These are phyloP conservation scores for Amiota communis DNA, from an alignment of 2,888 invertebrate genomes.

Conservation along the genomic window DNA sequence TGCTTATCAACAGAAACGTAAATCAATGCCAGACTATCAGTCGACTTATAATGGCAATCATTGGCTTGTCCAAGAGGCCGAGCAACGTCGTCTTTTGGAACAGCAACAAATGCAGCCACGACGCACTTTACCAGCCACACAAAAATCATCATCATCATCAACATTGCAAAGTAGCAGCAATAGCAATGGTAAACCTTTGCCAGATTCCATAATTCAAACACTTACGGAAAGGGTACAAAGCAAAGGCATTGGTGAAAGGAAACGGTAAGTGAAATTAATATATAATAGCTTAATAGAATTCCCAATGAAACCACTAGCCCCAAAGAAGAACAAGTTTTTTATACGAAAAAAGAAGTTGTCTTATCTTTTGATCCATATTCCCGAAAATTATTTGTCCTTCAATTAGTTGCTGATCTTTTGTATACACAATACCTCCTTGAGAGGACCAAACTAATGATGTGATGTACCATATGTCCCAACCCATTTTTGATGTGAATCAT, in stretches of 20 bases:
- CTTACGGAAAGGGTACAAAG: conserved; percentile 82
- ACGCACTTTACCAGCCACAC: conserved; percentile 42
- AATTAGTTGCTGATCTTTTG: no score
- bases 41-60: conserved; percentile 77
- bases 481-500: no score
- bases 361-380: no score
- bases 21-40: conserved; percentile 74
- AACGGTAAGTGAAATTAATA: conserved; percentile 70
- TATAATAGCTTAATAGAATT: no score
- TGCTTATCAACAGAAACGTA: conserved; percentile 82
- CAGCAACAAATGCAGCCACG: conserved; percentile 72
- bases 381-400: no score
- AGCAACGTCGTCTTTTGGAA: conserved; percentile 85
- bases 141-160: conserved; percentile 40
- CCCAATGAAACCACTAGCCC: no score
- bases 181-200: conserved; percentile 78
- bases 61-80: conserved; percentile 95
- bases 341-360: no score
- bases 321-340: no score
- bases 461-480: no score
- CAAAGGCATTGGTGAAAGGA: conserved; percentile 74
- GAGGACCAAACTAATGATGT: no score
- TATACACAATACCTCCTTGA: no score
- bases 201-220: conserved; percentile 81
- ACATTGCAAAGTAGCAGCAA: not conserved